Conservation (phyloP, 2,888 invertebrate genomes). For the Hoplodrina ambigua region DNA sequence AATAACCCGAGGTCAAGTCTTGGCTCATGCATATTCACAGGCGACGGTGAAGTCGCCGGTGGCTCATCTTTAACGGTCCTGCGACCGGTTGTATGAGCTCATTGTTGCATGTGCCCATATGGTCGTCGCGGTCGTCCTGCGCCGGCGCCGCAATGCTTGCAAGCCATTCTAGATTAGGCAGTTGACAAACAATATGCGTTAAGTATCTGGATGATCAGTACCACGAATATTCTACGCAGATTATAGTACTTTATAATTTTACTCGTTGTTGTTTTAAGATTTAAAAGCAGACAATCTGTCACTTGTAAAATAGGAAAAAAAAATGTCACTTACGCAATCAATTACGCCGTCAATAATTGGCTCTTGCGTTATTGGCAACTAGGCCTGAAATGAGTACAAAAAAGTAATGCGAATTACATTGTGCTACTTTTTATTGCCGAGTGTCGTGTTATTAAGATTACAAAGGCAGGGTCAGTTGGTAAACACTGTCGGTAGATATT, state of each 20-base stretch:
- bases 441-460: slow-evolving; percentile 81
- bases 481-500: slow-evolving; percentile 79
- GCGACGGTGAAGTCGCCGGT: slow-evolving; percentile 73
- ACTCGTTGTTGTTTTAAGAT: neutral
- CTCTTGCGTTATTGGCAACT: slow-evolving; percentile 38
- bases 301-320: slow-evolving; percentile 3
- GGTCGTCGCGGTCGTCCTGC: slow-evolving; percentile 62
- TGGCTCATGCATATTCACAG: slow-evolving; percentile 89
- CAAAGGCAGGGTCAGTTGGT: slow-evolving; percentile 84
- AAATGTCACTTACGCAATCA: slow-evolving; percentile 22
- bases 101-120: slow-evolving; percentile 85
- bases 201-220: slow-evolving; percentile 20
- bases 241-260: slow-evolving; percentile 1
- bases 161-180: slow-evolving; percentile 32
- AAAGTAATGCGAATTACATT: slow-evolving; percentile 69
- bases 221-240: slow-evolving; percentile 25
- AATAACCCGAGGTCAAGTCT: slow-evolving; percentile 88
- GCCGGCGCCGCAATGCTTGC: slow-evolving; percentile 37
- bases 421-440: slow-evolving; percentile 70
- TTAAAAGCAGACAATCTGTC: slow-evolving; percentile 18
- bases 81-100: slow-evolving; percentile 86
- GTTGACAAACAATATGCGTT: neutral
- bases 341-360: slow-evolving; percentile 26
- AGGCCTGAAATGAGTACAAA: slow-evolving; percentile 54
- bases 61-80: slow-evolving; percentile 89